A percentile compares a stretch with the other conserved stretches of the same genome.
phyloP scores from a whole-genome alignment of 53 echinoderm and acorn worm genomes.

The Paracentrotus lividus region DNA sequence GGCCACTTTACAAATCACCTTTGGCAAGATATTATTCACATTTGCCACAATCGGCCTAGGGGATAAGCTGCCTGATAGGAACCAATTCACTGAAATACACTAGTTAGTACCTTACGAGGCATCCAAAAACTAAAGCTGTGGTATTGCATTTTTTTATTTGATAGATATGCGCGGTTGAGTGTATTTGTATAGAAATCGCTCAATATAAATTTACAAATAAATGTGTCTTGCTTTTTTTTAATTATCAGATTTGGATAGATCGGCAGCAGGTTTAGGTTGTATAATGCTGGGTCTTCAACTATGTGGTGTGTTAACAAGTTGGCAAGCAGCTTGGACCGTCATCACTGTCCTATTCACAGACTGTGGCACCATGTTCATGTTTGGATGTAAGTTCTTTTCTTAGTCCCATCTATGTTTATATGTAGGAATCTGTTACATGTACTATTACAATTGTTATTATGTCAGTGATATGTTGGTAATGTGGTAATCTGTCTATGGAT shows the following conservation, averaged over 20 bases:
- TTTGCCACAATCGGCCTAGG: too few species aligned
- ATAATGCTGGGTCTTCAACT: slow-evolving; percentile 86
- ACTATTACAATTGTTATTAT: slow-evolving; percentile 69
- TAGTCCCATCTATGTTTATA: slow-evolving; percentile 60
- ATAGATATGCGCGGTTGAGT: too few species aligned
- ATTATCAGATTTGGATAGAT: slow-evolving; percentile 77
- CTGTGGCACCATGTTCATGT: slow-evolving; percentile 80
- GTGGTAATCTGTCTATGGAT: slow-evolving; percentile 83
- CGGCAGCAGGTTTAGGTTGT: slow-evolving; percentile 79
- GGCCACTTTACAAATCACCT: too few species aligned
- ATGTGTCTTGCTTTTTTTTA: too few species aligned
- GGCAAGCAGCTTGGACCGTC: slow-evolving; percentile 91
- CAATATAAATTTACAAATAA: too few species aligned
- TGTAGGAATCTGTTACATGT: slow-evolving; percentile 79
- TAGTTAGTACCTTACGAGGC: too few species aligned
- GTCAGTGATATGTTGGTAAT: slow-evolving; percentile 82
- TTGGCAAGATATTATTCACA: too few species aligned
- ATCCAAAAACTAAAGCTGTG: too few species aligned
- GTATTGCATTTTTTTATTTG: too few species aligned
- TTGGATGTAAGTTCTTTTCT: slow-evolving; percentile 25
- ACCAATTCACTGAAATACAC: too few species aligned
- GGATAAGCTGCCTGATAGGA: too few species aligned
- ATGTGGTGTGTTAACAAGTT: slow-evolving; percentile 90
- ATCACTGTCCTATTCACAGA: slow-evolving; percentile 88
- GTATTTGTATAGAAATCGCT: too few species aligned